phyloP scores from a whole-genome alignment of 2,797 vertebrate species.

The Rallus crepitans region DNA sequence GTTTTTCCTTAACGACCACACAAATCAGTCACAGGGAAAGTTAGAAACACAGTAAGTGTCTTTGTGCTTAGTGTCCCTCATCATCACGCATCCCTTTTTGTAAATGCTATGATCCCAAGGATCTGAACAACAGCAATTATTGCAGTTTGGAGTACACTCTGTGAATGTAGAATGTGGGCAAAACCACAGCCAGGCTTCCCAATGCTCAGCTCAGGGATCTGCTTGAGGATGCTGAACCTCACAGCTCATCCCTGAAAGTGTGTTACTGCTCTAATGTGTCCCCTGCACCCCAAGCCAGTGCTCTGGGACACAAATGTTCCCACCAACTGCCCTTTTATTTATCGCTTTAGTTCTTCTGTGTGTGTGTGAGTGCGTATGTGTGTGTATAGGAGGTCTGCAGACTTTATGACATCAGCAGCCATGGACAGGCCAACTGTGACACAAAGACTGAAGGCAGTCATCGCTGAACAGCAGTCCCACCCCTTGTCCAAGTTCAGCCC shows the following conservation, averaged over 20 bases:
- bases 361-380: background rate
- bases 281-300: background rate
- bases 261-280: background rate
- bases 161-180: background rate
- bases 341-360: background rate
- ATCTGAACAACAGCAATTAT: background rate
- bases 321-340: background rate
- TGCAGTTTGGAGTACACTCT: background rate
- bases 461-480: background rate
- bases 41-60: background rate
- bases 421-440: background rate
- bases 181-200: background rate
- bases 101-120: background rate
- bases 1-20: background rate
- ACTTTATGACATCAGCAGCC: background rate
- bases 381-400: background rate
- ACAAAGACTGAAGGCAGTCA: background rate
- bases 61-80: background rate
- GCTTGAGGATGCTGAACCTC: background rate
- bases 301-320: constrained; percentile 1
- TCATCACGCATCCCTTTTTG: background rate
- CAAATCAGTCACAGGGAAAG: background rate
- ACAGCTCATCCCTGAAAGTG: background rate
- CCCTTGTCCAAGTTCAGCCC: background rate
- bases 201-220: background rate